A percentile compares a stretch with the other conserved stretches of the same genome.
These are phyloP conservation scores for Enteromius mattozi DNA, from an alignment of 2,797 vertebrate genomes.

Conservation along the genomic window DNA sequence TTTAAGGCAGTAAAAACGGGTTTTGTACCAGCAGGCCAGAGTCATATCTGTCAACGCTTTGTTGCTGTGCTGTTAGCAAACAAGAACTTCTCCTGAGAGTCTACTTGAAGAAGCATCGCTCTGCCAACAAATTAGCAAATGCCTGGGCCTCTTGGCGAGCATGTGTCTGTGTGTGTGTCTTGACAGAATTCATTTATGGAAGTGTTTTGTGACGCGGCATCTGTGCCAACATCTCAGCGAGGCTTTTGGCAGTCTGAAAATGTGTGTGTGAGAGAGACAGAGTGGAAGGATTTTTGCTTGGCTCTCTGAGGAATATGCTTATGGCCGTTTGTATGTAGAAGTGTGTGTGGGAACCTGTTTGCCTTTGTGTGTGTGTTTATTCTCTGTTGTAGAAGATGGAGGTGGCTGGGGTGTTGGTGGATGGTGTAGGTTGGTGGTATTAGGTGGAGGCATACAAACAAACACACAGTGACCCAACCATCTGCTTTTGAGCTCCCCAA, in stretches of 20 bases:
- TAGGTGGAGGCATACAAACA: constrained; percentile 31
- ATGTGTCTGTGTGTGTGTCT: constrained; percentile 51
- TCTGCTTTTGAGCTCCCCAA: constrained; percentile 41
- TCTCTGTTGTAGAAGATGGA: constrained; percentile 19
- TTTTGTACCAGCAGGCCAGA: constrained; percentile 47
- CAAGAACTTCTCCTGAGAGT: constrained; percentile 53
- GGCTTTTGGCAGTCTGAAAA: constrained; percentile 43
- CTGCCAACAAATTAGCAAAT: constrained; percentile 54
- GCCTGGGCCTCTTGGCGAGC: constrained; percentile 51
- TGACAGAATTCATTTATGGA: constrained; percentile 56
- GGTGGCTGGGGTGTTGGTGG: constrained; percentile 19
- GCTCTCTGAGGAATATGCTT: constrained; percentile 25
- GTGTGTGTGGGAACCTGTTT: constrained; percentile 37
- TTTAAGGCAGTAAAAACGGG: neutral
- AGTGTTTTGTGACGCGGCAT: constrained; percentile 48
- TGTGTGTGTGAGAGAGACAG: constrained; percentile 6
- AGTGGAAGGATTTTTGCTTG: constrained; percentile 31
- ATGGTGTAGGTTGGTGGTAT: constrained; percentile 40
- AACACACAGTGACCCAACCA: constrained; percentile 35
- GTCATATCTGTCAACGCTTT: constrained; percentile 49
- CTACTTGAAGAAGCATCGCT: constrained; percentile 46
- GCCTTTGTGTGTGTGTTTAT: constrained; percentile 36
- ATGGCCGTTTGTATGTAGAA: constrained; percentile 3
- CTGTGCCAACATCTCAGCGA: constrained; percentile 50
- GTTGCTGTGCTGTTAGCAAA: constrained; percentile 52